Conservation (phyloP, 2,797 vertebrate genomes). For the Spheniscus humboldti region DNA sequence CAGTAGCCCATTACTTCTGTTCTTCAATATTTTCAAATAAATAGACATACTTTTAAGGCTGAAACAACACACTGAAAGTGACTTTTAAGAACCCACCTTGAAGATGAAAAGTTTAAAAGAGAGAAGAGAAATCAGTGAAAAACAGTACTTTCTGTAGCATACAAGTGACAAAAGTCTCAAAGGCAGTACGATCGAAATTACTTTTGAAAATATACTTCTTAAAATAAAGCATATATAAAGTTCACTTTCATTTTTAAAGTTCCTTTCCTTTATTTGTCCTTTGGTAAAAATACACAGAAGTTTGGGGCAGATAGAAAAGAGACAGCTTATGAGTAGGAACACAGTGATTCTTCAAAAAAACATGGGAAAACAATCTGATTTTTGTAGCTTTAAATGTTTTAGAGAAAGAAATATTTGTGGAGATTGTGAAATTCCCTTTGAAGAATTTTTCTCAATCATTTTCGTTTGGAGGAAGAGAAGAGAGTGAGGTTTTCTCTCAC, state of each 20-base stretch:
- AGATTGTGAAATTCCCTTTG: background rate
- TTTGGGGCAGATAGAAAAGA: background rate
- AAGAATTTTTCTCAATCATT: background rate
- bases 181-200: background rate
- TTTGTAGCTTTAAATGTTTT: background rate
- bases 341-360: background rate
- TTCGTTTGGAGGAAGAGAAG: background rate
- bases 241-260: background rate
- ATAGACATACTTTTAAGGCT: background rate
- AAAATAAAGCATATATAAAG: background rate
- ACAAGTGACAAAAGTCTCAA: background rate
- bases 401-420: background rate
- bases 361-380: background rate
- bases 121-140: background rate
- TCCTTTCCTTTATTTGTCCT: background rate
- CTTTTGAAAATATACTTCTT: background rate
- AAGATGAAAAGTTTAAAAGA: background rate
- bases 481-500: background rate
- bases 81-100: background rate
- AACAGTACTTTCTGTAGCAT: background rate
- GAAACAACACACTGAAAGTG: background rate
- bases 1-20: background rate
- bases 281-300: background rate
- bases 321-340: background rate
- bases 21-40: background rate